phyloP scores from a whole-genome alignment of 1,140 invertebrate genomes.

The Plodia interpunctella region DNA sequence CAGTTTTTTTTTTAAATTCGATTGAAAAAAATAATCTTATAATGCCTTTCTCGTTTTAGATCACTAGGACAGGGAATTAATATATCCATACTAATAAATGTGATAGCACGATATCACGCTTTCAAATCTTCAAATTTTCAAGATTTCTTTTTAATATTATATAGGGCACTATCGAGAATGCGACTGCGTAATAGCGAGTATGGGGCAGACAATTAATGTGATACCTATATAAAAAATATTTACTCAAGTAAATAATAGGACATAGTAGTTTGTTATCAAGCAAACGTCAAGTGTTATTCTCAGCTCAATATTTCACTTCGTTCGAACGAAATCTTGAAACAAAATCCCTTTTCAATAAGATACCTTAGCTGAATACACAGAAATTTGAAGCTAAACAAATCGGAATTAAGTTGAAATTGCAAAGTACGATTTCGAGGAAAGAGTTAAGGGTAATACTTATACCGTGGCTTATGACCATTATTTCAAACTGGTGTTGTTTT shows the following conservation, averaged over 20 bases:
- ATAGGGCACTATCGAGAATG: too few relatives aligned
- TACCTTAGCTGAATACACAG: neutral
- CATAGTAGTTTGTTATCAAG: neutral
- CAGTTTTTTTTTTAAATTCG: too few relatives aligned
- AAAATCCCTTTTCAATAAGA: neutral
- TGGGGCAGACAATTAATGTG: too few relatives aligned
- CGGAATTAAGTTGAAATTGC: neutral
- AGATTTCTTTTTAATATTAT: too few relatives aligned
- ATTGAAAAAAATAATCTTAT: too few relatives aligned
- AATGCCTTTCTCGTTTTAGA: too few relatives aligned
- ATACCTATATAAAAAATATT: too few relatives aligned
- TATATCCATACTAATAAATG: too few relatives aligned
- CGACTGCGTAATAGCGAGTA: too few relatives aligned
- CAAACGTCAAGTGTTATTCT: neutral
- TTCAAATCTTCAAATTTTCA: too few relatives aligned
- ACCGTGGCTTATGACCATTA: conserved; percentile 1
- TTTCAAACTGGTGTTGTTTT: neutral
- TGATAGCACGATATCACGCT: too few relatives aligned
- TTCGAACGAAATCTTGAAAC: conserved; percentile 1
- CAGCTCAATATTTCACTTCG: neutral
- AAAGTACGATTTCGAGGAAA: neutral
- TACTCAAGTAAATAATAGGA: neutral
- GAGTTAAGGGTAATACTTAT: neutral
- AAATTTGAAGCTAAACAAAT: neutral
- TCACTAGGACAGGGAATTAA: too few relatives aligned